phyloP scores from a whole-genome alignment of 2,888 invertebrate species.

The Hyposoter dolosus region DNA sequence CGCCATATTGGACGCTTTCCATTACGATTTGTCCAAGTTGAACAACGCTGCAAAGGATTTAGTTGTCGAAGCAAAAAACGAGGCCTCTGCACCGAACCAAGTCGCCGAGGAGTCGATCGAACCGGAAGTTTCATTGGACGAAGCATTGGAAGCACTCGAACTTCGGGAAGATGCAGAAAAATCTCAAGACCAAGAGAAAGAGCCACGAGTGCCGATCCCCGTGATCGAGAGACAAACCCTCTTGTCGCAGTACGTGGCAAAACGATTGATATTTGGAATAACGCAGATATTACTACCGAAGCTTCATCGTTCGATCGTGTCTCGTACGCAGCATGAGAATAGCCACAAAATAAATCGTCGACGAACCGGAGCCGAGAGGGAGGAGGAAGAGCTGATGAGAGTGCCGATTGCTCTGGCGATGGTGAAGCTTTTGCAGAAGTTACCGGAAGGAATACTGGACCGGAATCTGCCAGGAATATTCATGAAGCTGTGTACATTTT shows the following conservation, averaged over 20 bases:
- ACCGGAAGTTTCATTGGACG: conserved; percentile 84
- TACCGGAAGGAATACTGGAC: conserved; percentile 92
- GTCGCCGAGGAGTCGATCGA: conserved; percentile 72
- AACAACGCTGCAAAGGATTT: conserved; percentile 72
- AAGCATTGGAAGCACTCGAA: conserved; percentile 77
- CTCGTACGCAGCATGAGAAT: conserved; percentile 90
- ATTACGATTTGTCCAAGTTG: conserved; percentile 93
- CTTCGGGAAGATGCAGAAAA: conserved; percentile 78
- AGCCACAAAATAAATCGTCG: conserved; percentile 93
- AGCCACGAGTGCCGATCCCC: conserved; percentile 65
- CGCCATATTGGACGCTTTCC: conserved; percentile 95
- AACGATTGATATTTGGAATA: conserved; percentile 90
- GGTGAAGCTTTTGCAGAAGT: conserved; percentile 94
- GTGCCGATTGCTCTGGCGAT: conserved; percentile 97
- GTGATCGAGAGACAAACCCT: conserved; percentile 85
- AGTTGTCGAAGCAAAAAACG: conserved; percentile 78
- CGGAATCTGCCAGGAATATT: conserved; percentile 93
- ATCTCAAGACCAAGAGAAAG: conserved; percentile 61
- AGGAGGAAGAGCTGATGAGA: conserved; percentile 95
- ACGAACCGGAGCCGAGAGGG: conserved; percentile 89
- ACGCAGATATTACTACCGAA: conserved; percentile 91
- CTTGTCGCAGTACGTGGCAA: conserved; percentile 90
- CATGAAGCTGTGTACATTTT: conserved; percentile 95
- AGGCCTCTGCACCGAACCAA: conserved; percentile 76
- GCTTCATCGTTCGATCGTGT: conserved; percentile 90